Evolutionary conservation across 1,140 invertebrate species (phyloP), one percentile per base, ranked within the genome.

Genomic region (Bombus confusus): DNA sequence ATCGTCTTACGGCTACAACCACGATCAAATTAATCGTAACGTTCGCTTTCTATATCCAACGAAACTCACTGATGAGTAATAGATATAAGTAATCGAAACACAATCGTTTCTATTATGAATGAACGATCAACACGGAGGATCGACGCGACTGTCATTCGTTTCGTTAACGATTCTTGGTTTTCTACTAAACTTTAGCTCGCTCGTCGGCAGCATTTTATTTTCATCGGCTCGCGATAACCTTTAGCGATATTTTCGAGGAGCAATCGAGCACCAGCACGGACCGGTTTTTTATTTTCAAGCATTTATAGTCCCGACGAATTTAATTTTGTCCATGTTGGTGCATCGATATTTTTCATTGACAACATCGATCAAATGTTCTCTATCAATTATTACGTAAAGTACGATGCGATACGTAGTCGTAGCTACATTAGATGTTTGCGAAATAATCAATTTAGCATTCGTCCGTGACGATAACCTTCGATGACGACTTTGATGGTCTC

Each of bases 201-300:
- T n/a, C 39, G 10, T 1, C 25, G 68, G 25, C 52, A 22, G 31
- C 31, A 0, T 73, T 73, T 34, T 9, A 5, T 37, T 41, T 15
- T 25, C 34, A 57, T 68, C 43, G 25, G 0, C 13, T 6, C 18
- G 31, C 66, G 83, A 85, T 85, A 85, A 80, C 71, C 83, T 80
- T 34, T 15, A 43, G 0, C 0, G n/a, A 64, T 39, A 43, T 41
- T 47, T 22, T n/a, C 3, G 25, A 12, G 0, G 0, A 13, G 3
- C 34, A 6, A 59, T 15, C 18, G 6, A 41, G 4, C 47, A 5
- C 1, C 34, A 3, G 4, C 10, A 28, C 18, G 13, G 57, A n/a
- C 22, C 3, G 34, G 13, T 41, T 78, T 43, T 22, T 41, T 41
- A 37, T 25, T 31, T 34, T 15, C 1, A 37, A 13, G 22, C 12